Conservation (phyloP, 2,113 vertebrate species). For the Larimichthys crocea region DNA sequence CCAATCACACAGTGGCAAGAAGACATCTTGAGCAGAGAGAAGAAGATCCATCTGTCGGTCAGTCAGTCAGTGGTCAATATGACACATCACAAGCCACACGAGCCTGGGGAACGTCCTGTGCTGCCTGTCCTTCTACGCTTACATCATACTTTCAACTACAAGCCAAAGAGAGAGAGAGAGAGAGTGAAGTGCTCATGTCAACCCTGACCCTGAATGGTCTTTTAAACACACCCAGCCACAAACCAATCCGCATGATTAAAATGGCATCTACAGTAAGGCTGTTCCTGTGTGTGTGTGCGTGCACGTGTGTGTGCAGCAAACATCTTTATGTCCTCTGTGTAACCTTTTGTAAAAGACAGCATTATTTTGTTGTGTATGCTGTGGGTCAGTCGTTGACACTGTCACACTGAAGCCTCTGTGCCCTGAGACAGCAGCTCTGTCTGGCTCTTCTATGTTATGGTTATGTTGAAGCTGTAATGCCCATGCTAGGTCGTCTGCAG, state of each 20-base stretch:
- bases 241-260: slow-evolving; percentile 59
- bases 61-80: neutral
- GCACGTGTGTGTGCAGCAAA: neutral
- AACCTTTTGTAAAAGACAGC: slow-evolving; percentile 36
- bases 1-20: slow-evolving; percentile 25
- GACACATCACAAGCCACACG: slow-evolving; percentile 5
- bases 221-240: slow-evolving; percentile 36
- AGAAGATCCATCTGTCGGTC: slow-evolving; percentile 7
- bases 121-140: slow-evolving; percentile 26
- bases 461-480: slow-evolving; percentile 27
- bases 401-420: slow-evolving; percentile 3
- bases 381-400: slow-evolving; percentile 29
- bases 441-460: neutral
- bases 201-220: slow-evolving; percentile 37
- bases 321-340: slow-evolving; percentile 20
- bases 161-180: slow-evolving; percentile 13
- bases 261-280: neutral
- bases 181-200: slow-evolving; percentile 12
- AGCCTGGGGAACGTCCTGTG: slow-evolving; percentile 29
- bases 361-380: slow-evolving; percentile 40
- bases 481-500: slow-evolving; percentile 10
- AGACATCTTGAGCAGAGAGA: slow-evolving; percentile 4
- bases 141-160: slow-evolving; percentile 23
- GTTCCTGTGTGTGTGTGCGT: slow-evolving; percentile 2
- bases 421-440: slow-evolving; percentile 21